phyloP scores from a whole-genome alignment of 1,140 invertebrate species.

The Pachypeltis micranthus region DNA sequence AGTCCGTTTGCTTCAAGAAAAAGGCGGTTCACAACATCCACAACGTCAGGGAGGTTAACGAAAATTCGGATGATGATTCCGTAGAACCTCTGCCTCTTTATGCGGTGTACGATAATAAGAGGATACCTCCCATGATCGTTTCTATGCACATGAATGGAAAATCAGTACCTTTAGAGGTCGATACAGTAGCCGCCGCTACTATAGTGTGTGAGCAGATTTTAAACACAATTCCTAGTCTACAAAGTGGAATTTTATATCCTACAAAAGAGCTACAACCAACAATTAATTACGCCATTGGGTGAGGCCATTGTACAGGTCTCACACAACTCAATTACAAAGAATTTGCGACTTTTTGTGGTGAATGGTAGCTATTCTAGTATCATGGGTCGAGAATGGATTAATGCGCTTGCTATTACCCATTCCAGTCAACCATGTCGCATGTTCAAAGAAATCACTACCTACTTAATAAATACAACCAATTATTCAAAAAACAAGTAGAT shows the following conservation, averaged over 20 bases:
- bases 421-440: background rate
- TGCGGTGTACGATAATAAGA: background rate
- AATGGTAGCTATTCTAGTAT: background rate
- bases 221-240: background rate
- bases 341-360: background rate
- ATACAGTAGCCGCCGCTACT: background rate
- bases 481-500: slow-evolving; percentile 2
- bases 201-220: background rate
- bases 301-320: background rate
- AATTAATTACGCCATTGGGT: background rate
- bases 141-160: background rate
- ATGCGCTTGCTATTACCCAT: background rate
- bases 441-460: background rate
- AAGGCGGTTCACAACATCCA: background rate
- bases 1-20: background rate
- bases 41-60: background rate
- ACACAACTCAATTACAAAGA: background rate
- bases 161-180: background rate
- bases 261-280: background rate
- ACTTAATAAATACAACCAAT: background rate
- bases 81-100: background rate
- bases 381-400: slow-evolving; percentile 4
- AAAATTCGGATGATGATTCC: background rate
- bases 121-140: background rate
- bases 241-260: background rate